Percentiles rank a stretch among this genome's conserved stretches.
Conservation (phyloP, 2,113 vertebrate genomes). For the Vireo altiloquus region DNA sequence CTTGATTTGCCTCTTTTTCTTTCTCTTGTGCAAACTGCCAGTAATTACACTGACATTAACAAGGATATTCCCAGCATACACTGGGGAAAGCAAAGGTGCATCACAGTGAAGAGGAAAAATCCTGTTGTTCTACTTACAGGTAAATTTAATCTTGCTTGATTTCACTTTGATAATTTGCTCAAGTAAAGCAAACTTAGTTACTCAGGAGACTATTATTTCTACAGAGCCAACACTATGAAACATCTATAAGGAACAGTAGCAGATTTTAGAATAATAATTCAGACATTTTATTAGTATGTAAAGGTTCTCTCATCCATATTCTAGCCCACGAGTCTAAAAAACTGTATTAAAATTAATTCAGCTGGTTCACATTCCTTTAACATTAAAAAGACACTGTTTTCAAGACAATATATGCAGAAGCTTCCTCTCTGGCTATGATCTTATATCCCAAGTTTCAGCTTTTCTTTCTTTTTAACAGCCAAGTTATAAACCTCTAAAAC, state of each 20-base stretch:
- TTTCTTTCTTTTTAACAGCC: slow-evolving; percentile 32
- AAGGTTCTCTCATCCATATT: neutral
- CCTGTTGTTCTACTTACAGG: slow-evolving; percentile 15
- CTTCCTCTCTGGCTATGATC: neutral
- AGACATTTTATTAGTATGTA: neutral
- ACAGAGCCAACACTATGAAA: neutral
- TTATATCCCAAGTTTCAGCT: neutral
- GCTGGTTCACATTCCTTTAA: neutral
- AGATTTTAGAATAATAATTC: slow-evolving; percentile 9
- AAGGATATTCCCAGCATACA: neutral
- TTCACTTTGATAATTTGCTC: slow-evolving; percentile 30
- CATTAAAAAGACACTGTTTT: neutral
- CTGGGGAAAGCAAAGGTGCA: slow-evolving; percentile 11
- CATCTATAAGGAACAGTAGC: neutral
- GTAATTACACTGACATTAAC: slow-evolving; percentile 15
- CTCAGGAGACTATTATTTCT: neutral
- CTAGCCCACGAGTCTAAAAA: neutral
- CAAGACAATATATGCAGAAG: neutral
- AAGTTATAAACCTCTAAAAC: slow-evolving; percentile 55
- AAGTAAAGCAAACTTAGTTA: slow-evolving; percentile 28
- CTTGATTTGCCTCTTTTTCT: neutral
- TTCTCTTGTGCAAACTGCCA: neutral
- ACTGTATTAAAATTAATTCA: slow-evolving; percentile 51
- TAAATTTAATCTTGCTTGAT: slow-evolving; percentile 32
- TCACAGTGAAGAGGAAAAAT: neutral